Evolutionary conservation across 1,140 invertebrate species (phyloP).

Genomic region (Sycophila sp.): DNA sequence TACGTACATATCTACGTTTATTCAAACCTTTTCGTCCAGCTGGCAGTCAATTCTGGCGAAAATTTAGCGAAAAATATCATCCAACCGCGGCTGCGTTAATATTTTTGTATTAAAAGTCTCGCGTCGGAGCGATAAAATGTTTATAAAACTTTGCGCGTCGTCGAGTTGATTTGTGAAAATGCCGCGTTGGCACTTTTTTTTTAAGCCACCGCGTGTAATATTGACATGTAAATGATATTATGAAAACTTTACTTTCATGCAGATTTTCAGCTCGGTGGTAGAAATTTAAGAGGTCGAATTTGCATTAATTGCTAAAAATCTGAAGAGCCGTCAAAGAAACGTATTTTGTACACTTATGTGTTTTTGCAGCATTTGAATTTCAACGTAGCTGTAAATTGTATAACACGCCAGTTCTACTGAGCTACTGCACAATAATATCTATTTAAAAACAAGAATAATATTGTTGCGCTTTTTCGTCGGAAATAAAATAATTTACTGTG

Average conservation of each 20-base stretch:
- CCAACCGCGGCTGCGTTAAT: constrained; percentile 2
- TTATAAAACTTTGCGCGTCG: not conserved
- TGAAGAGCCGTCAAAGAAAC: not conserved
- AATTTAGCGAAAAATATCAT: not conserved
- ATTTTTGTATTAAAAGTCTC: constrained; percentile 26
- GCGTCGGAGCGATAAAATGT: constrained; percentile 23
- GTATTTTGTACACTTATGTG: too few species aligned
- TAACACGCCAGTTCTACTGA: too few species aligned
- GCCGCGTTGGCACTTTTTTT: not conserved
- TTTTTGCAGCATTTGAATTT: too few species aligned
- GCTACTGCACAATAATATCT: too few species aligned
- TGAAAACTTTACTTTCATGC: constrained; percentile 16
- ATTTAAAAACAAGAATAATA: too few species aligned
- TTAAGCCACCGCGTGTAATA: not conserved
- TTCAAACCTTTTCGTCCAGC: constrained; percentile 13
- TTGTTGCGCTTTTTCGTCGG: too few species aligned
- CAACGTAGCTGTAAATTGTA: too few species aligned
- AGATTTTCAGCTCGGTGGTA: not conserved
- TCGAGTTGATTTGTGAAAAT: constrained; percentile 14
- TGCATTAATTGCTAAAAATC: not conserved
- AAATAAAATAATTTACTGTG: too few species aligned
- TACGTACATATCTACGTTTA: too few species aligned
- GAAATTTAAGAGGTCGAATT: not conserved
- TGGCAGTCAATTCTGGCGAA: constrained; percentile 15
- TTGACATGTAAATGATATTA: constrained; percentile 19